Base-by-base conservation (phyloP, 1,140 invertebrate species). In the Zaprionus kolodkinae region DNA sequence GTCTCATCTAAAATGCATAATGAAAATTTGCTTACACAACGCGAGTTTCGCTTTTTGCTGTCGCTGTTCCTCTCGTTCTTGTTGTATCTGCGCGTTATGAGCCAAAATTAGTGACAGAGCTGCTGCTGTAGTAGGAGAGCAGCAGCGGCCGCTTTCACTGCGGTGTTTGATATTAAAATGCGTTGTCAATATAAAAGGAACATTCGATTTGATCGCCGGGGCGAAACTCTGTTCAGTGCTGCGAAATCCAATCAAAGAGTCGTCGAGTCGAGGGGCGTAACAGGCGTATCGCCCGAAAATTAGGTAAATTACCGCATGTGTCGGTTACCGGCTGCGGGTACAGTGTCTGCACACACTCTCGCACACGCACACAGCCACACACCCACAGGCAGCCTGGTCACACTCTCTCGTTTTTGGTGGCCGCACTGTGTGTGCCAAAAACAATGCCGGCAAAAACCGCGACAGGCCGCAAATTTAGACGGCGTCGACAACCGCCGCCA, bases 271-370 rank as follows among this genome's bases (percentile, higher is more conserved):
- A 61, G 55, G 48, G 59, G 66, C 30, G 66, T 52, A 68, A 72
- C 81, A 43, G 55, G 66, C 30, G 66, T 45, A 65, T 69, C 81
- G 54, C 66, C 61, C 66, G 78, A 85, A 85, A 85, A 85, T 85
- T 85, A 85, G 81, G 73, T 85, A 81, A 85, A 81, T 85, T 85
- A 85, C 78, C 81, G 78, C 76, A 83, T 83, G 80, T 79, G 80
- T 68, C 36, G 80, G 80, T 72, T 83, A 64, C 64, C 60, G 60
- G 43, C 68, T 79, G 73, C 64, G 69, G 77, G 74, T 43, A 27
- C 45, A 52, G 7, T 33, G 40, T 63, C 36, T 40, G 27, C 36
- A 35, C 45, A 6, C 57, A 43, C 54, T 25, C 52, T 30, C 48
- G 35, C 40, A n/a, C 36, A 40, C 59, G 21, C 57, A 25, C 57